These are phyloP conservation scores for Lasioglossum morio DNA, from an alignment of 2,888 invertebrate genomes.

Conservation along the genomic window DNA sequence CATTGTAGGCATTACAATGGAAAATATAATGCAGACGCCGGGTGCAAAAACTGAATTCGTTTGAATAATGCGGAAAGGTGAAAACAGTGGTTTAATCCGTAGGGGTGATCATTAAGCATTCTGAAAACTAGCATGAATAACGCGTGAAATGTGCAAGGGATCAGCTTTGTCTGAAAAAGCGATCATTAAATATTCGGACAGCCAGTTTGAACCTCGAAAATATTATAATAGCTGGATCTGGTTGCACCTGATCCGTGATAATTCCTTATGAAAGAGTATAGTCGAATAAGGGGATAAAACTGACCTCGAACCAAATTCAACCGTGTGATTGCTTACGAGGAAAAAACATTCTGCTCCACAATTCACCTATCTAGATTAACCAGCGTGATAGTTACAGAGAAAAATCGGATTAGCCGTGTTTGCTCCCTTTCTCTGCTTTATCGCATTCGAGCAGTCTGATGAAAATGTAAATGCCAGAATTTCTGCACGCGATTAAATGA, in stretches of 20 bases:
- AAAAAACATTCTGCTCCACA: not conserved
- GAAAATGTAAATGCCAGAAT: not conserved
- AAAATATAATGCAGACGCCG: not conserved
- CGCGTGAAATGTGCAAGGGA: not conserved
- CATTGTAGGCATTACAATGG: slow-evolving; percentile 1
- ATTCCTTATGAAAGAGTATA: not conserved
- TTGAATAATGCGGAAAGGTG: slow-evolving; percentile 5
- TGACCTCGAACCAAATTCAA: not conserved
- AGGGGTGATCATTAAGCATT: slow-evolving; percentile 1
- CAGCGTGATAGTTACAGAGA: not conserved
- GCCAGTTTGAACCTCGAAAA: not conserved
- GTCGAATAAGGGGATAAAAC: not conserved
- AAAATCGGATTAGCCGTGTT: not conserved
- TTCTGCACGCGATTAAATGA: not conserved
- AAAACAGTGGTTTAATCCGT: slow-evolving; percentile 8
- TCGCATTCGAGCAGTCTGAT: not conserved
- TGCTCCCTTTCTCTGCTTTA: not conserved
- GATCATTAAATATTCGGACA: not conserved
- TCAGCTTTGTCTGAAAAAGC: not conserved
- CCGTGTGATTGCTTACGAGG: not conserved
- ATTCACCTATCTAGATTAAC: not conserved
- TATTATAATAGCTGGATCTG: not conserved
- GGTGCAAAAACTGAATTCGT: not conserved
- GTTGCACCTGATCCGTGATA: not conserved
- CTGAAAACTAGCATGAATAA: not conserved